Evolutionary conservation across 2,888 invertebrate genomes (phyloP), one percentile per base, ranked within the genome.

Genomic region (Cheiracanthium punctorium): DNA sequence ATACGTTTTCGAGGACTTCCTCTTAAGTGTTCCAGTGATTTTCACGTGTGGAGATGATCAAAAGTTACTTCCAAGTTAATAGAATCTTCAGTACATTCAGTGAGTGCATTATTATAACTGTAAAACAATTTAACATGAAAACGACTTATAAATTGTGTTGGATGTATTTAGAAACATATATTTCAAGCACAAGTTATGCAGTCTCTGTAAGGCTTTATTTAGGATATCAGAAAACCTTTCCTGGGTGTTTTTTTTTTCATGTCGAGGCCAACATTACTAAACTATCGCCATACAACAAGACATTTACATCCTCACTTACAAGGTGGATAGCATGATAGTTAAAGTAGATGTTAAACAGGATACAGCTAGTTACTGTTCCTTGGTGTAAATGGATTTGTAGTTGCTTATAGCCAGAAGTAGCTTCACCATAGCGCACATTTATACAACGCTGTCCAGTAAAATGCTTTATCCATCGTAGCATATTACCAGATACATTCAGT

Each of bases 381-480:
- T 64, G 64, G 20, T 8, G 24, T n/a, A 64, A 24, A n/a, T n/a
- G 20, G 24, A n/a, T 64, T 24, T 64, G 64, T 7, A 64, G 64
- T 64, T 64, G 64, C 24, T 64, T 64, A 24, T 20, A 64, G 24
- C 20, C 1, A 58, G 58, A 58, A 58, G 58, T 58, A 10, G 58
- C 2, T 14, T 69, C 69, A 30, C 33, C 69, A 2, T 69, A 69
- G 29, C 69, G 69, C 29, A 69, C 1, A 30, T 69, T 69, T 69
- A 69, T 69, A 30, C 29, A 69, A 17, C 0, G 69, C 1, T 30
- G 29, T 30, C 28, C 30, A n/a, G 41, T 64, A n/a, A 64, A 20
- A 20, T 64, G 12, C 64, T 24, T 64, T 0, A 69, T 29, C 24
- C 69, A 30, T 30, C 32, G 29, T 32, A 69, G 29, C 20, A 69